Conservation (phyloP, 2,888 invertebrate genomes). For the Scaptodrosophila latifasciaeformis region DNA sequence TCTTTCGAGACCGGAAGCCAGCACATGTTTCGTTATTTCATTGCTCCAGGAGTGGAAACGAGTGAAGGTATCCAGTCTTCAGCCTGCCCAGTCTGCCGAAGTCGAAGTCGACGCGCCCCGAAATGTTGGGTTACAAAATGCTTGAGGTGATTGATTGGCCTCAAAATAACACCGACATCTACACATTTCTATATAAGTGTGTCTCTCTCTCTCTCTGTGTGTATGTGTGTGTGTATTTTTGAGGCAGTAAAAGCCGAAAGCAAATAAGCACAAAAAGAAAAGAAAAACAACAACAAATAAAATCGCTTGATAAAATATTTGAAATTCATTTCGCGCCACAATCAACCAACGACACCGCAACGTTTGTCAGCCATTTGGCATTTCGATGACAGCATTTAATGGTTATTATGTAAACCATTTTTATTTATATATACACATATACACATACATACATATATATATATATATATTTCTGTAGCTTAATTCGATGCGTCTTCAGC, state of each 20-base stretch:
- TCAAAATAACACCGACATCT: conserved; percentile 9
- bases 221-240: background rate
- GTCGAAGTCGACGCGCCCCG: too few species aligned
- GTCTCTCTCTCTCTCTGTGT: background rate
- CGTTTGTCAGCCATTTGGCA: conserved; percentile 40
- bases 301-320: conserved; percentile 54
- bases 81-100: conserved; percentile 24
- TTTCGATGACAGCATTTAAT: conserved; percentile 65
- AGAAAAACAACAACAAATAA: conserved; percentile 26
- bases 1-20: too few species aligned
- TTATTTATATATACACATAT: conserved; percentile 1
- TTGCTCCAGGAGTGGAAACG: background rate
- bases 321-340: conserved; percentile 56
- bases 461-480: too few species aligned
- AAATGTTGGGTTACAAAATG: conserved; percentile 26
- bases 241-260: background rate
- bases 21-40: background rate
- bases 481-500: background rate
- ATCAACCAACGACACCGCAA: too few species aligned
- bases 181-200: too few species aligned
- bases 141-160: conserved; percentile 30
- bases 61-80: conserved; percentile 12
- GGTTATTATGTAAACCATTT: conserved; percentile 52
- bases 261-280: conserved; percentile 11
- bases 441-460: background rate